Base-by-base conservation (phyloP, 2,888 invertebrate species). In the Clunio marinus region DNA sequence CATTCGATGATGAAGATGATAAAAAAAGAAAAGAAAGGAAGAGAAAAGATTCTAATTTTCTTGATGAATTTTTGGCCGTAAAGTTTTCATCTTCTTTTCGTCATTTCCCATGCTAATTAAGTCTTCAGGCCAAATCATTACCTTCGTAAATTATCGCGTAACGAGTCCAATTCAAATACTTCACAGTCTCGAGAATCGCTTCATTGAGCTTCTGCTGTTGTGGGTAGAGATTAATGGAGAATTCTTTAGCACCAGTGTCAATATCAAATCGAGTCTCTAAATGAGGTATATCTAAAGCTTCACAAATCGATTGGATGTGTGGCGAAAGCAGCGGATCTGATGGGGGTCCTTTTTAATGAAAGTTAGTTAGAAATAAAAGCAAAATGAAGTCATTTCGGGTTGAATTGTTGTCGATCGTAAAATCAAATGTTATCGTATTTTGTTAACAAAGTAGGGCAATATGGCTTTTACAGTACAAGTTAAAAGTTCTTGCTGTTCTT, bases 81-180 rank as follows among this genome's bases (percentile, higher is more conserved):
- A 17, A 62, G 25, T 57, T 27, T 51, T 57, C 2, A 17, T n/a
- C 20, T 28, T 35, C 32, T 22, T 59, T 59, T 20, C 59, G 20
- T 15, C 46, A n/a, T 46, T 32, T 32, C 4, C 46, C 10, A 46
- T 46, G 17, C 17, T 17, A 51, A 24, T 51, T 51, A 22, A 20
- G 2, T 4, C 10, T n/a, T 3, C 15, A n/a, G n/a, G n/a, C n/a
- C n/a, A 13, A 41, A 4, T 32, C 45, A 70, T 63, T 63, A 63
- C 96, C 93, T 75, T 97, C 96, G 75, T 96, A 96, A 55, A 97
- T 86, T 68, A 97, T 88, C 0, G 93, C 95, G 74, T 75, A 88
- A 27, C 65, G 45, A 1, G 92, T 92, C 96, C 96, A 96, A 76
- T 93, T 93, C 70, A 95, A 84, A 76, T 91, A 91, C 8, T 86